These are phyloP conservation scores for Thunnus maccoyii DNA, from an alignment of 2,113 vertebrate genomes.

Conservation along the genomic window DNA sequence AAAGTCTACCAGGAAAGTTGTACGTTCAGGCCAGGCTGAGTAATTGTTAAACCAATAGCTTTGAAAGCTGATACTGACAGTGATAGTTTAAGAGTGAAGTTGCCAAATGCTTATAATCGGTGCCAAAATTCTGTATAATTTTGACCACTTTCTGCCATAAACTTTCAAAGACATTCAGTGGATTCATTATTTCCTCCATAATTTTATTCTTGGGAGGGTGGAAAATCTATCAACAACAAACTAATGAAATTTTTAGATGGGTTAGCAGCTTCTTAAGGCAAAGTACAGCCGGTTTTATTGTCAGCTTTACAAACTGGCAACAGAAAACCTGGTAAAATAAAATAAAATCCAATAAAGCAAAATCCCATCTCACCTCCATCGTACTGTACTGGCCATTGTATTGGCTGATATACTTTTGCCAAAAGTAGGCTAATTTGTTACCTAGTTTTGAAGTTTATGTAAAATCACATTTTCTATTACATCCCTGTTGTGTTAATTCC, in stretches of 20 bases:
- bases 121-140: constrained; percentile 25
- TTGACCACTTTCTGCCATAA: constrained; percentile 21
- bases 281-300: background rate
- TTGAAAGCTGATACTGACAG: constrained; percentile 44
- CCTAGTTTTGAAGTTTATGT: background rate
- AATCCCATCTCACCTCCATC: background rate
- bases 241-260: constrained; percentile 12
- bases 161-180: background rate
- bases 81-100: background rate
- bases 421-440: constrained; percentile 8
- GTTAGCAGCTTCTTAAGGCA: constrained; percentile 6
- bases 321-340: background rate
- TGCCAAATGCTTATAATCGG: constrained; percentile 26
- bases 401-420: background rate
- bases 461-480: constrained; percentile 2
- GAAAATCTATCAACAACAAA: constrained; percentile 33
- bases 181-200: constrained; percentile 35
- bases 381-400: background rate
- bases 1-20: constrained; percentile 52
- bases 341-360: constrained; percentile 7
- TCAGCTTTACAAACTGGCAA: constrained; percentile 1
- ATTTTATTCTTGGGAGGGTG: constrained; percentile 15
- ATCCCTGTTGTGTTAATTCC: background rate
- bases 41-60: constrained; percentile 33
- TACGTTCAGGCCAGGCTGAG: constrained; percentile 20